A percentile compares a stretch with the other conserved stretches of the same genome.
These are phyloP conservation scores for Trichomalopsis sarcophagae DNA, from an alignment of 1,140 invertebrate species.

Conservation along the genomic window DNA sequence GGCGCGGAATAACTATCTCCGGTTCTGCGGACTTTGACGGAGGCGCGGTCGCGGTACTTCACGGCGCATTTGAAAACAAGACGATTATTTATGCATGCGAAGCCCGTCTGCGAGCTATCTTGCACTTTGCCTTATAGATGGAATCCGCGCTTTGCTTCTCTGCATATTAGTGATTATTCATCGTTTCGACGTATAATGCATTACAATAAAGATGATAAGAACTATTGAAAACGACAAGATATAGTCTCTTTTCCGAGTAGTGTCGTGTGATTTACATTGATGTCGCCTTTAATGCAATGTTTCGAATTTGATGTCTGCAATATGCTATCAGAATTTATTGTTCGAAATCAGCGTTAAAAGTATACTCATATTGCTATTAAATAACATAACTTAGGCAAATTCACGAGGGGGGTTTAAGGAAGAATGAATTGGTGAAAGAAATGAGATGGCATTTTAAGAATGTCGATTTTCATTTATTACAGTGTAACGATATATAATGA, in stretches of 20 bases:
- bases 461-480: conserved; percentile 62
- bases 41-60: conserved; percentile 1
- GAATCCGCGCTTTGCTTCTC: too few species aligned
- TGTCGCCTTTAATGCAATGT: background rate
- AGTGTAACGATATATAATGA: conserved; percentile 63
- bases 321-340: background rate
- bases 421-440: background rate
- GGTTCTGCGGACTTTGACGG: conserved; percentile 10
- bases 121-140: background rate
- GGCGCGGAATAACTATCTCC: background rate
- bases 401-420: background rate
- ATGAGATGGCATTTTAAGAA: conserved; percentile 27
- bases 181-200: background rate
- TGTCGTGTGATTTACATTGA: background rate
- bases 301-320: background rate
- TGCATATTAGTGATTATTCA: background rate
- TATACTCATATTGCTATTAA: background rate
- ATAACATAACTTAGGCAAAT: background rate
- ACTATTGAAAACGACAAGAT: too few species aligned
- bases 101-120: background rate
- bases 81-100: background rate
- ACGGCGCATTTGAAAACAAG: background rate
- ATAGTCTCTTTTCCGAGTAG: too few species aligned
- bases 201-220: too few species aligned
- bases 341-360: background rate